A percentile compares a stretch with the other conserved stretches of the same genome.
phyloP scores from a whole-genome alignment of 2,888 invertebrate genomes.

The Polylopha cassiicola region DNA sequence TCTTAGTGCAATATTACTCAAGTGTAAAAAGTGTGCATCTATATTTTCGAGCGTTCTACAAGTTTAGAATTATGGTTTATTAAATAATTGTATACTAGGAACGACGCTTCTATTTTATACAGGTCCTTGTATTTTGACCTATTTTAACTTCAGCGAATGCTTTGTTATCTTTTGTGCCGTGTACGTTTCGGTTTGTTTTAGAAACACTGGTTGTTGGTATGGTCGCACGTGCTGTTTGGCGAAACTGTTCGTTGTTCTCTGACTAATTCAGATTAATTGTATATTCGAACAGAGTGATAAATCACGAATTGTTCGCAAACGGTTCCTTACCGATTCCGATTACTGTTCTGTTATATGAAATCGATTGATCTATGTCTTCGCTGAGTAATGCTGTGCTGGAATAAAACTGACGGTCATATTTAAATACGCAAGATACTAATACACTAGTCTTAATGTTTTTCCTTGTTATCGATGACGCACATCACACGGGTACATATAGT shows the following conservation, averaged over 20 bases:
- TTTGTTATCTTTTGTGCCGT: constrained; percentile 41
- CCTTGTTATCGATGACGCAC: constrained; percentile 24
- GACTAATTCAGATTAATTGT: constrained; percentile 29
- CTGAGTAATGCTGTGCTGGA: too few relatives aligned
- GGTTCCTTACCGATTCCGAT: constrained; percentile 2
- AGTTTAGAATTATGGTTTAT: too few relatives aligned
- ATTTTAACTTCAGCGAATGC: constrained; percentile 40
- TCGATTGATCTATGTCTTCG: too few relatives aligned
- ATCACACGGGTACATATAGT: constrained; percentile 7
- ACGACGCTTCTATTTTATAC: too few relatives aligned
- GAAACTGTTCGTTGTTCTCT: constrained; percentile 47
- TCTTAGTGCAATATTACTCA: constrained; percentile 3
- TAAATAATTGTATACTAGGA: too few relatives aligned
- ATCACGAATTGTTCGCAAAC: constrained; percentile 25
- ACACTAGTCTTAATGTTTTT: constrained; percentile 20
- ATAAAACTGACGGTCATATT: too few relatives aligned
- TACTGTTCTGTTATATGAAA: too few relatives aligned
- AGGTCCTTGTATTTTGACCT: constrained; percentile 28
- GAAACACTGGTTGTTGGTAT: constrained; percentile 57
- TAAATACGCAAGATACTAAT: constrained; percentile 6
- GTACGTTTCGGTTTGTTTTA: constrained; percentile 60
- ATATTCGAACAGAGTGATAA: constrained; percentile 31
- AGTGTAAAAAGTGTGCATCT: background rate
- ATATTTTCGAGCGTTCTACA: too few relatives aligned
- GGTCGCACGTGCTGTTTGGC: constrained; percentile 66